Percentiles rank a stretch among this genome's conserved stretches.
Conservation (phyloP, 2,888 invertebrate genomes). For the Deilephila elpenor region DNA sequence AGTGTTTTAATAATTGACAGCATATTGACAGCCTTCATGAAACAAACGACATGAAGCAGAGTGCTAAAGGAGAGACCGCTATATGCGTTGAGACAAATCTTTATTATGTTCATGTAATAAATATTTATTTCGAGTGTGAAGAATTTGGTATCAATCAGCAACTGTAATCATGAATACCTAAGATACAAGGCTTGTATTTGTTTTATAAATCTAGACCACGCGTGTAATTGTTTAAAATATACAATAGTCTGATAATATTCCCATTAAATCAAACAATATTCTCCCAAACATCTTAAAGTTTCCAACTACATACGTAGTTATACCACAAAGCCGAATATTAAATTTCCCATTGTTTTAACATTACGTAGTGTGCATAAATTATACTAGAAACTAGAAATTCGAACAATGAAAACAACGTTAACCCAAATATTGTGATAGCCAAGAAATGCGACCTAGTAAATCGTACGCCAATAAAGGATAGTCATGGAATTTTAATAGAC, state of each 20-base stretch:
- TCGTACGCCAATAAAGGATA: slow-evolving; percentile 29
- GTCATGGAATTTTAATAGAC: slow-evolving; percentile 54
- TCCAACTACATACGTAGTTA: not conserved
- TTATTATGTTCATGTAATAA: no score
- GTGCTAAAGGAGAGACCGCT: no score
- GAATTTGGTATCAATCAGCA: no score
- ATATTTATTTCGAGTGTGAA: no score
- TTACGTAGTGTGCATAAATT: slow-evolving; percentile 44
- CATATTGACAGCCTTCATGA: no score
- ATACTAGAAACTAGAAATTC: slow-evolving; percentile 41
- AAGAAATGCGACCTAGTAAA: slow-evolving; percentile 49
- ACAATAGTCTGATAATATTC: not conserved
- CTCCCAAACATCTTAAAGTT: not conserved
- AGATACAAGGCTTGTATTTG: no score
- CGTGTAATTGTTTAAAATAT: no score
- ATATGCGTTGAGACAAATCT: no score
- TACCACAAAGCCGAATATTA: slow-evolving; percentile 17
- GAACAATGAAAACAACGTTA: slow-evolving; percentile 52
- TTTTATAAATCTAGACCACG: no score
- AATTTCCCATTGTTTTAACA: slow-evolving; percentile 25
- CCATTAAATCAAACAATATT: not conserved
- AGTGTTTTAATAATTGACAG: no score
- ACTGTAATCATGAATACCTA: no score
- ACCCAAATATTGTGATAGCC: slow-evolving; percentile 53
- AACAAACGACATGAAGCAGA: no score